phyloP scores from a whole-genome alignment of 2,888 invertebrate species.

The Torymus texanus region DNA sequence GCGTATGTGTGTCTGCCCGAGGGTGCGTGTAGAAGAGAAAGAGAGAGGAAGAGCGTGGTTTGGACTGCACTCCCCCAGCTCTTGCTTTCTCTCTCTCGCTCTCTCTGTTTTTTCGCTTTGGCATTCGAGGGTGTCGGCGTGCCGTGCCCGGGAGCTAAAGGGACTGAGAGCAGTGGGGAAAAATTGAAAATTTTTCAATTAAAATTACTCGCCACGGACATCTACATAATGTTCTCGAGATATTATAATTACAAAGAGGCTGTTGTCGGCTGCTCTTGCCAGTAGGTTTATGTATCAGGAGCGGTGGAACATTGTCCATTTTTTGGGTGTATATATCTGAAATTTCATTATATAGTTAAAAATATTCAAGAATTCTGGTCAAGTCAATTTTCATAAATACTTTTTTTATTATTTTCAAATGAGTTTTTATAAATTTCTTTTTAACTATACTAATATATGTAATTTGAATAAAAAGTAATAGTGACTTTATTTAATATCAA shows the following conservation, averaged over 20 bases:
- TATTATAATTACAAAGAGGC: too few species aligned
- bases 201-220: slow-evolving; percentile 21
- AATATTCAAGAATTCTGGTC: too few species aligned
- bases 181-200: slow-evolving; percentile 34
- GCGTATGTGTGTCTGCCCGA: not conserved
- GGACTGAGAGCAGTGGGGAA: not conserved
- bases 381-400: too few species aligned
- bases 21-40: not conserved
- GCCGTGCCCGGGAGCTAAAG: not conserved
- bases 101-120: not conserved
- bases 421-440: too few species aligned
- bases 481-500: not conserved
- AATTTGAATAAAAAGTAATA: not conserved
- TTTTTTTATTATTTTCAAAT: too few species aligned
- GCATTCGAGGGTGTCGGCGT: not conserved
- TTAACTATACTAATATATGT: too few species aligned
- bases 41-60: not conserved
- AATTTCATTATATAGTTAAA: too few species aligned
- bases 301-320: too few species aligned
- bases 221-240: slow-evolving; percentile 2
- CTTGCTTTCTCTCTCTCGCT: slow-evolving; percentile 1
- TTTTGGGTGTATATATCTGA: too few species aligned
- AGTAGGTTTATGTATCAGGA: too few species aligned
- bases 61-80: not conserved
- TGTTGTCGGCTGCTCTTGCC: too few species aligned